Base-by-base conservation (phyloP, 2,113 vertebrate genomes). In the Hippocampus abdominalis region DNA sequence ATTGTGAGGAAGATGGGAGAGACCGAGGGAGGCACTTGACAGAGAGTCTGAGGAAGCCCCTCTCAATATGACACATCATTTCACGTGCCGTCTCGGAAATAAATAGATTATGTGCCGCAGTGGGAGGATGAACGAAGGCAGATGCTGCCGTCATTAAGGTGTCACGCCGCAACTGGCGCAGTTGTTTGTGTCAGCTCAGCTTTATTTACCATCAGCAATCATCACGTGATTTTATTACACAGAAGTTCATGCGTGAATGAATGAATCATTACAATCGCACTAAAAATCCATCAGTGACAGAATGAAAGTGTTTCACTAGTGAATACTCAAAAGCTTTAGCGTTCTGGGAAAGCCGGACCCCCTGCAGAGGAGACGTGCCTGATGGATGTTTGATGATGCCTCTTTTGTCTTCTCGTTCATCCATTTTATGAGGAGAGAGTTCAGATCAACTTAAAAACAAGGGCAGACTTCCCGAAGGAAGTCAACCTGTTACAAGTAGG, bases 21-120 rank as follows among this genome's bases (percentile, higher is more conserved):
- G 48, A 66, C 60, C 69, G 61, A 67, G 66, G 72, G 73, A 63
- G 63, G 62, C 71, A 72, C 63, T 2, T n/a, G 74, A 48, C 64
- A 59, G 66, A 71, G 66, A 79, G 74, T 75, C 76, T 75, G 68
- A 82, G 81, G 81, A 86, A 88, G 86, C 72, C 82, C 84, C 82
- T 85, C 70, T 82, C 66, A 64, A 54, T 74, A 78, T 83, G 85
- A 88, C 86, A 77, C 83, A 83, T 84, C 71, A 79, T 72, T 83
- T 81, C 62, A 63, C 42, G 61, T 82, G 79, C 65, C 40, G 64
- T 67, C 72, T 84, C 63, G 69, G 64, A 71, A 75, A 72, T 72
- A 62, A 79, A 71, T 27, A 66, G 20, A 57, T 80, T 70, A 53
- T 72, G 74, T 42, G 7, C 63, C 49, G 62, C 69, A 66, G 65